Evolutionary conservation across 30 jellyfish, hydroid and myxozoan species (phyloP), one percentile per base, ranked within the genome.

Genomic region (Aurelia aurita): DNA sequence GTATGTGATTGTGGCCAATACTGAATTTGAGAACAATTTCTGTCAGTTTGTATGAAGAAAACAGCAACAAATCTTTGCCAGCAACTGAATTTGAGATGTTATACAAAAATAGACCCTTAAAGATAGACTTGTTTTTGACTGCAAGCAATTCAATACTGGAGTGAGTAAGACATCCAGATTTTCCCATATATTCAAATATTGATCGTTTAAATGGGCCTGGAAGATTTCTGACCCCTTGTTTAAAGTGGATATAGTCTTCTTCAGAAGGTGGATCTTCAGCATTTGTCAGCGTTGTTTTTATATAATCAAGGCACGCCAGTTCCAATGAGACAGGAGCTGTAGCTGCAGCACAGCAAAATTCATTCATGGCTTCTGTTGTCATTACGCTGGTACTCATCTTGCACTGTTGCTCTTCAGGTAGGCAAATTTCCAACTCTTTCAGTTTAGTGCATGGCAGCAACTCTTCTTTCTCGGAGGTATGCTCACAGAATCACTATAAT

Each of bases 1-100:
- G 93, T 25, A 25, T 85, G 28, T 58, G 46, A 23, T 26, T 5
- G 31, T 47, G 35, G 23, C 46, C 15, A 43, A 44, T 58, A 20
- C 61, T 55, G 29, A 83, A 83, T 53, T 70, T 46, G 1, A 83
- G 79, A 34, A 71, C 63, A 22, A 83, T 63, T 75, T 83, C 93
- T 29, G 72, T 72, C 64, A 83, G 46, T 27, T 60, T 34, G 47
- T 32, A 83, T 2, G 72, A 45, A 2, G 87, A 31, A 45, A 54
- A 83, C 2, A 21, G 43, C 58, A 51, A 51, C 20, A 83, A 72
- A 13, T 86, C 79, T 1, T 19, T 39, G n/a, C 59, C 73, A 16
- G 87, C 20, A 6, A 83, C 22, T 6, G 76, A 68, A 9, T 59
- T 68, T 27, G 62, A 49, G 15, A 83, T 44, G 25, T 57, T 63